These are phyloP conservation scores for Dendronephthya gigantea DNA, from an alignment of 64 coral and sea anemone species.

Conservation along the genomic window DNA sequence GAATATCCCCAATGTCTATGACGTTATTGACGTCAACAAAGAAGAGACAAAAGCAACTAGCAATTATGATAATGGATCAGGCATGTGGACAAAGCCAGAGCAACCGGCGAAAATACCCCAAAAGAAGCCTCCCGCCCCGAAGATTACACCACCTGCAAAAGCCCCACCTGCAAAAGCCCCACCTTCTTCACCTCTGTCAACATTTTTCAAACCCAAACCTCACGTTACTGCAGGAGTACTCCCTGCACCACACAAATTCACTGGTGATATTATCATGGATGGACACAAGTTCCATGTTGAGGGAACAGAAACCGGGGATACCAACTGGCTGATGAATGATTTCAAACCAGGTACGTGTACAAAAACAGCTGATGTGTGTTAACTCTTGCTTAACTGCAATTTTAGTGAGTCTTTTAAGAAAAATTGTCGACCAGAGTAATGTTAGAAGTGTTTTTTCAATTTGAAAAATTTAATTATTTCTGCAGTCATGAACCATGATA, in stretches of 20 bases:
- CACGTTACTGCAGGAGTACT: neutral
- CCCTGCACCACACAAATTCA: constrained; percentile 51
- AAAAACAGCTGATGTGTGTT: too few relatives aligned
- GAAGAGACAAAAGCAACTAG: constrained; percentile 99
- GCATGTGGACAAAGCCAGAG: constrained; percentile 37
- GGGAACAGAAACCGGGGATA: constrained; percentile 74
- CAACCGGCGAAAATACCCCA: neutral
- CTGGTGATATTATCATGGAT: constrained; percentile 83
- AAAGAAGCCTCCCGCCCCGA: neutral
- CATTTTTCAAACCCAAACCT: neutral
- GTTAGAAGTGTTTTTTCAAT: too few relatives aligned
- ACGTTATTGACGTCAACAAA: constrained; percentile 56
- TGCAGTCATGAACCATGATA: too few relatives aligned
- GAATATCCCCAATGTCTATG: constrained; percentile 80
- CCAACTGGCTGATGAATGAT: neutral
- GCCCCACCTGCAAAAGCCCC: neutral
- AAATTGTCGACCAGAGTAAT: too few relatives aligned
- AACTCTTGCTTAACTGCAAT: too few relatives aligned
- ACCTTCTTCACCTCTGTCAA: neutral
- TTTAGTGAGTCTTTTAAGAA: too few relatives aligned
- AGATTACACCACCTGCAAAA: neutral
- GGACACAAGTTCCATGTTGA: constrained; percentile 72
- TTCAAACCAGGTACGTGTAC: neutral
- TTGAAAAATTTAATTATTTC: too few relatives aligned
- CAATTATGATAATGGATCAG: constrained; percentile 76